A percentile compares a stretch with the other conserved stretches of the same genome.
These are phyloP conservation scores for Agrilus mali DNA, from an alignment of 2,888 invertebrate genomes.

Conservation along the genomic window DNA sequence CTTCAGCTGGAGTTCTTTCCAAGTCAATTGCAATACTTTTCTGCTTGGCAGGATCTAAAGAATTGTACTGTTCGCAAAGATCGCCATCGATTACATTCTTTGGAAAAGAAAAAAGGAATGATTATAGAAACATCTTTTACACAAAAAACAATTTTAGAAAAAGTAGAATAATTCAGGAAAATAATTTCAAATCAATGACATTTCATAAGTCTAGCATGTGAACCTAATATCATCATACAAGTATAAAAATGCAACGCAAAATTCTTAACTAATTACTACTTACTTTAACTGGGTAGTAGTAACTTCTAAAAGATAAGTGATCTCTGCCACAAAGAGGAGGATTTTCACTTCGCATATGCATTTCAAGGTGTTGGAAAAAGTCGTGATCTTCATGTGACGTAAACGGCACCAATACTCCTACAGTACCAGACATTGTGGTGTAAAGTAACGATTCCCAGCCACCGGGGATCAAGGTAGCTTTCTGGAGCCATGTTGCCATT, in stretches of 20 bases:
- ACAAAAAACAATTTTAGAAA: not conserved
- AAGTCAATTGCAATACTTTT: conserved; percentile 90
- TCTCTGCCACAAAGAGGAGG: conserved; percentile 94
- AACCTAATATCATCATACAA: too few relatives aligned
- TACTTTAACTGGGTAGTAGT: conserved; percentile 94
- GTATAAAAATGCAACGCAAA: not conserved
- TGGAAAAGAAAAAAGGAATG: conserved; percentile 26
- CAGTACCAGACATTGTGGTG: conserved; percentile 86
- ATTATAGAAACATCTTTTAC: not conserved
- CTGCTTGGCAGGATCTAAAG: conserved; percentile 86
- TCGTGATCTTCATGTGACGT: conserved; percentile 96
- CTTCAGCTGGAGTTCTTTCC: conserved; percentile 91
- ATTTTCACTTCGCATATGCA: conserved; percentile 98
- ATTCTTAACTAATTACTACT: conserved; percentile 13
- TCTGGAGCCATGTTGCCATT: conserved; percentile 87
- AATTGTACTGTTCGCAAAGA: conserved; percentile 96
- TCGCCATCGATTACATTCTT: conserved; percentile 99
- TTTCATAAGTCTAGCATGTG: conserved; percentile 3
- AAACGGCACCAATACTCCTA: conserved; percentile 88
- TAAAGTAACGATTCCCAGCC: conserved; percentile 95
- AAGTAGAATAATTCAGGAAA: not conserved
- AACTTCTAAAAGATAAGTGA: conserved; percentile 92
- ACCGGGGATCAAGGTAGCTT: conserved; percentile 92
- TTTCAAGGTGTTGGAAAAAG: conserved; percentile 97
- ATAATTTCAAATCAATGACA: conserved; percentile 3